Percentiles rank a stretch among this genome's conserved stretches.
Conservation (phyloP, 2,888 invertebrate genomes). For the Lasioglossum calceatum region DNA sequence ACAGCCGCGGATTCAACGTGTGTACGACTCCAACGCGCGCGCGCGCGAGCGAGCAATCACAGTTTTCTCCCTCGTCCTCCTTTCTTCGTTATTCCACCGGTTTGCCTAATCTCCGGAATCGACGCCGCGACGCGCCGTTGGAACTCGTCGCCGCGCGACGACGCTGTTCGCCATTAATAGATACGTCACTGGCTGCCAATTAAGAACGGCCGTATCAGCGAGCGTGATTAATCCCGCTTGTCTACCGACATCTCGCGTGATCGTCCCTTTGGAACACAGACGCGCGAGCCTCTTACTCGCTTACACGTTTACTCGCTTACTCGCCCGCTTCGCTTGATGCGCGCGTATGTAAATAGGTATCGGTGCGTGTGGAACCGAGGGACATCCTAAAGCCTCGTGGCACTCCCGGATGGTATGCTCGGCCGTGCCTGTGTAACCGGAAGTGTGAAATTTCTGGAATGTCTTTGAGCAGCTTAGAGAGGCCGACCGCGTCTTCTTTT, state of each 20-base stretch:
- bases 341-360: constrained; percentile 42
- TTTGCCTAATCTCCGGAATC: constrained; percentile 76
- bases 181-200: constrained; percentile 80
- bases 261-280: constrained; percentile 49
- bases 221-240: constrained; percentile 77
- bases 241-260: constrained; percentile 61
- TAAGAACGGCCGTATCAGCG: constrained; percentile 75
- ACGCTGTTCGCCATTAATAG: constrained; percentile 77
- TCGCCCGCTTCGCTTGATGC: not conserved
- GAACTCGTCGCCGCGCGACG: constrained; percentile 39
- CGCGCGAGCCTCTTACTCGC: not conserved
- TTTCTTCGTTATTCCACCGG: constrained; percentile 20
- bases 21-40: not conserved
- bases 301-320: constrained; percentile 6
- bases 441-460: constrained; percentile 44
- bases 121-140: constrained; percentile 17
- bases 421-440: constrained; percentile 40
- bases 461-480: not conserved
- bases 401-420: constrained; percentile 8
- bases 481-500: not conserved
- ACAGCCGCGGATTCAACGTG: not conserved
- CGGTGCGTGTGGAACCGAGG: constrained; percentile 4
- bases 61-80: constrained; percentile 20
- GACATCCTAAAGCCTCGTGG: constrained; percentile 1
- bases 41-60: not conserved